Base-by-base conservation (phyloP, 2,113 vertebrate genomes). In the Tringa solitaria region DNA sequence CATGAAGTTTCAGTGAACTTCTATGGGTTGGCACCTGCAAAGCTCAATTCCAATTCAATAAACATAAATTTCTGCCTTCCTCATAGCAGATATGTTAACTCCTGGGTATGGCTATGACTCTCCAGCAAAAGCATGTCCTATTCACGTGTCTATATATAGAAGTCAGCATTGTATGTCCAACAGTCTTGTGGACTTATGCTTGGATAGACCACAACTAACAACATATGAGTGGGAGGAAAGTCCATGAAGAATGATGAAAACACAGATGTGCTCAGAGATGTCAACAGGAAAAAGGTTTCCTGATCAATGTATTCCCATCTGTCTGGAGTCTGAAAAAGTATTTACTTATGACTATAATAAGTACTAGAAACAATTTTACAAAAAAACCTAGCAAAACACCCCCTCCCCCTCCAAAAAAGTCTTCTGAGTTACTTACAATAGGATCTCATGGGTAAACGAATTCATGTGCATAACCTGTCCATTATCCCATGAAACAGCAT, bases 21-120 rank as follows among this genome's bases (percentile, higher is more conserved):
- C 92, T 96, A 60, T 93, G 73, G 79, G 59, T 86, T 98, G 95
- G 96, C 97, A 97, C 96, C 95, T 96, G 89, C 84, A 68, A 69
- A 92, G 88, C 86, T 89, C 81, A 91, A 95, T 91, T 94, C 70
- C 54, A 70, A 67, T 96, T 95, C 90, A 89, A 94, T 95, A 92
- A 95, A 96, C 87, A 63, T 91, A 94, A 93, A 90, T 96, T 97
- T 80, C 85, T 94, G 92, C 85, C 82, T 95, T 90, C 54, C 67
- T 79, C 53, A 21, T 32, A 60, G 70, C 89, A 93, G 84, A 90
- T 87, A 90, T 13, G 80, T 84, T 95, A 94, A 82, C 77, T 89
- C 70, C 83, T 93, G 75, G 79, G 84, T 91, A 30, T 39, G 46
- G 54, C 48, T 89, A 32, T 6, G 19, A 60, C 21, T 87, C 30